These are phyloP conservation scores for Drosophila kokeensis DNA, from an alignment of 2,888 invertebrate species.

Conservation along the genomic window DNA sequence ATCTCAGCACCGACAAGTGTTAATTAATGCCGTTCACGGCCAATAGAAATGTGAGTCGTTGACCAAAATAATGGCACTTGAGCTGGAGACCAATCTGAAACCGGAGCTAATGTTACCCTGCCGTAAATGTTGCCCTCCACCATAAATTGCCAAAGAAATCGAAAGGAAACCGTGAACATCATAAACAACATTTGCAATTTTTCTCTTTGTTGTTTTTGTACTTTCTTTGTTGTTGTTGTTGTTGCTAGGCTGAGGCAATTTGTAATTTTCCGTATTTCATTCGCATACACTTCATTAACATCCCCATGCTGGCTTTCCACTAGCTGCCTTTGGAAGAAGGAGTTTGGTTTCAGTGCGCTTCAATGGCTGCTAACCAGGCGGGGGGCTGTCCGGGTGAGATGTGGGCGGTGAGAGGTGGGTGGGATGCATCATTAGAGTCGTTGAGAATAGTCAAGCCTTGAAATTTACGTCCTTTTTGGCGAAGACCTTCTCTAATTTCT, in stretches of 20 bases:
- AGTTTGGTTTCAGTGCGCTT: conserved; percentile 71
- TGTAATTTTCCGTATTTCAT: conserved; percentile 80
- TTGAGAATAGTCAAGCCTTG: conserved; percentile 67
- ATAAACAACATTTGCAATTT: conserved; percentile 77
- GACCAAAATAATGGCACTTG: conserved; percentile 61
- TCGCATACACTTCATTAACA: conserved; percentile 80
- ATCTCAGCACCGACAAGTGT: conserved; percentile 24
- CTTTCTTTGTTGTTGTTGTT: conserved; percentile 13
- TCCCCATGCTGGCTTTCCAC: conserved; percentile 43
- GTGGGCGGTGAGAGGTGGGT: conserved; percentile 34
- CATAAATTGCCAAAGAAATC: conserved; percentile 78
- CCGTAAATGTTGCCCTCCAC: conserved; percentile 44
- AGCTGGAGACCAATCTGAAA: conserved; percentile 23
- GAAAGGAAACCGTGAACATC: conserved; percentile 81
- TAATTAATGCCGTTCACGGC: conserved; percentile 35
- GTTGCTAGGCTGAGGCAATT: conserved; percentile 61
- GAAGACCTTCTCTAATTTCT: conserved; percentile 77
- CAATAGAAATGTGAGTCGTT: conserved; percentile 43
- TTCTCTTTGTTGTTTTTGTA: conserved; percentile 12
- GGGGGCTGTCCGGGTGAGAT: conserved; percentile 23
- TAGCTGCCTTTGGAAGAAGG: conserved; percentile 37
- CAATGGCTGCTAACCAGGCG: conserved; percentile 69
- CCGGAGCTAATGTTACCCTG: conserved; percentile 33
- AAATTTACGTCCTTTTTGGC: conserved; percentile 74
- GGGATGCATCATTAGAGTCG: conserved; percentile 82